Evolutionary conservation across 2,888 invertebrate species (phyloP).

Genomic region (Cosmorhoe ocellata): DNA sequence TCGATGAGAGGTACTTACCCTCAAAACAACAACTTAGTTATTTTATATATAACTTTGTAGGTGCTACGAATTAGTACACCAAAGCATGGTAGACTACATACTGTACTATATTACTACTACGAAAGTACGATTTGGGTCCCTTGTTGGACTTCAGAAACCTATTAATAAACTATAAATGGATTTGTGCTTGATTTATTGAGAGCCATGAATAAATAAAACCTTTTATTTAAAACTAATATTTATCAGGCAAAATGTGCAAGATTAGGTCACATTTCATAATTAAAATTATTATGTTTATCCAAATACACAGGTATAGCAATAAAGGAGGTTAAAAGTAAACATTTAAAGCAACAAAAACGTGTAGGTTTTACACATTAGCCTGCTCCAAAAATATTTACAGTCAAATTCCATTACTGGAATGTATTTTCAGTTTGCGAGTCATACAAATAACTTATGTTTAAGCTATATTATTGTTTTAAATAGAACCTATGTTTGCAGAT

Average conservation of each 20-base stretch:
- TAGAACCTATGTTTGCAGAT: constrained; percentile 37
- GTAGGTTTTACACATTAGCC: constrained; percentile 23
- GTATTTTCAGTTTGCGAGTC: constrained; percentile 54
- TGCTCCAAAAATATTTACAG: constrained; percentile 46
- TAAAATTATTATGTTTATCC: constrained; percentile 11
- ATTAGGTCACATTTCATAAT: constrained; percentile 28
- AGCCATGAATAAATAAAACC: constrained; percentile 21
- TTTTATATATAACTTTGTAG: too few species aligned
- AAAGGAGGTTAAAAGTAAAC: constrained; percentile 19
- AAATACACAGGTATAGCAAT: constrained; percentile 23
- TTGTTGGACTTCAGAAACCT: too few species aligned
- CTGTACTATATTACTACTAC: too few species aligned
- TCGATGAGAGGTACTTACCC: too few species aligned
- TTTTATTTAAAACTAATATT: constrained; percentile 14
- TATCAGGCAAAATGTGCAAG: constrained; percentile 35
- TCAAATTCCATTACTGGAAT: constrained; percentile 74
- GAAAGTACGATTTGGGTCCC: too few species aligned
- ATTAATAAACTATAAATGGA: too few species aligned
- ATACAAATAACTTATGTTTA: constrained; percentile 30
- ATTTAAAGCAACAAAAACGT: constrained; percentile 24
- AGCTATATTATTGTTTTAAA: constrained; percentile 39
- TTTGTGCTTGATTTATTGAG: not conserved
- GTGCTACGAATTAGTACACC: too few species aligned
- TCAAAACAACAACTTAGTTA: too few species aligned
- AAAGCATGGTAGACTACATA: too few species aligned